phyloP scores from a whole-genome alignment of 2,888 invertebrate species.

The Brachyptera risi region DNA sequence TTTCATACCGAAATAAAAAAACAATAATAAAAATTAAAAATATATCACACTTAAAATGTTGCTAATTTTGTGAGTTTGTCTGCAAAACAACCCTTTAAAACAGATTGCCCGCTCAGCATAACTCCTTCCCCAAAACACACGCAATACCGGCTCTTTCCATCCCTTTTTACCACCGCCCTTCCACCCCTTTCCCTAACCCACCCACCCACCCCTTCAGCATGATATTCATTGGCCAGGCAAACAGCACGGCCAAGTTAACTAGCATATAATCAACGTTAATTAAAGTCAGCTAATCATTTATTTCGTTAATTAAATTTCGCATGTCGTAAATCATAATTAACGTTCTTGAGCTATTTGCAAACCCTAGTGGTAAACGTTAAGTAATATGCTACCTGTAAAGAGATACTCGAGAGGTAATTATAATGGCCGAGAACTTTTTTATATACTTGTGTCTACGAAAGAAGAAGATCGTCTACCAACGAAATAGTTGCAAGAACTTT shows the following conservation, averaged over 20 bases:
- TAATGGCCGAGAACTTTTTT: too few relatives aligned
- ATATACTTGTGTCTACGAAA: too few relatives aligned
- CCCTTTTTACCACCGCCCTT: background rate
- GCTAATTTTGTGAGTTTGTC: background rate
- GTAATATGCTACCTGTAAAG: slow-evolving; percentile 1
- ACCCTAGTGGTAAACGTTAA: slow-evolving; percentile 8
- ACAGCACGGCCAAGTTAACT: slow-evolving; percentile 21
- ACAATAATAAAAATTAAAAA: too few relatives aligned
- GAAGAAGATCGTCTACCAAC: too few relatives aligned
- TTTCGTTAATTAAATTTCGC: slow-evolving; percentile 35
- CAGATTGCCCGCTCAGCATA: background rate
- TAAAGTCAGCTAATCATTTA: slow-evolving; percentile 37
- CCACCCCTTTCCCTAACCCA: background rate
- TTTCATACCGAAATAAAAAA: too few relatives aligned
- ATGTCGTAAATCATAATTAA: slow-evolving; percentile 35
- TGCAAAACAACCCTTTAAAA: slow-evolving; percentile 7
- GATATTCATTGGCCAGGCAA: slow-evolving; percentile 25
- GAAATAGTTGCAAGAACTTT: too few relatives aligned
- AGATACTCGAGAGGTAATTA: too few relatives aligned
- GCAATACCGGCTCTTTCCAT: slow-evolving; percentile 13
- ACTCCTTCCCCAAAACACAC: slow-evolving; percentile 2
- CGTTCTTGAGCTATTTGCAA: slow-evolving; percentile 28
- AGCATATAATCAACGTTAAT: slow-evolving; percentile 35
- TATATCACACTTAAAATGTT: too few relatives aligned
- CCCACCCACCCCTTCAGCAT: background rate